These are phyloP conservation scores for Drosophila tristis DNA, from an alignment of 1,140 invertebrate species.

Conservation along the genomic window DNA sequence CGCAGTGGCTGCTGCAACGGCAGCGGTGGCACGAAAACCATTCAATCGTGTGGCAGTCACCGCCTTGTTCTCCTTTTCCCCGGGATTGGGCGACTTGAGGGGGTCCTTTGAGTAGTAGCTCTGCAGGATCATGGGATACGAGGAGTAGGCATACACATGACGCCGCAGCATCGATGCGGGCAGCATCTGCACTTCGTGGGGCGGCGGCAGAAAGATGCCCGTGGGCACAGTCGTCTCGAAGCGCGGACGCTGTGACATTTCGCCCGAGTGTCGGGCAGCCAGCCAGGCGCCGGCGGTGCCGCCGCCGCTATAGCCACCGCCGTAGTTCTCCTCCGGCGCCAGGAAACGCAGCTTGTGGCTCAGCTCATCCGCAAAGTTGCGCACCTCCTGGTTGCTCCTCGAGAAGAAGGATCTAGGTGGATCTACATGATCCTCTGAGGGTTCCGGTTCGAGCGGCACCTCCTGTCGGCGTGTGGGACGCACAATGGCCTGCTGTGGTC, in stretches of 20 bases:
- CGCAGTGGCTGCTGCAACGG: conserved; percentile 50
- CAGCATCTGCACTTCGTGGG: conserved; percentile 88
- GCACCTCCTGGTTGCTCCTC: conserved; percentile 66
- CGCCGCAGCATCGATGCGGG: conserved; percentile 70
- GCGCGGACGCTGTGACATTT: conserved; percentile 84
- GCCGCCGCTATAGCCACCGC: conserved; percentile 41
- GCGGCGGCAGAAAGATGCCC: conserved; percentile 91
- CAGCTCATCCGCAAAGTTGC: conserved; percentile 77
- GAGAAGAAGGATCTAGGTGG: conserved; percentile 59
- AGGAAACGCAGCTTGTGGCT: conserved; percentile 74
- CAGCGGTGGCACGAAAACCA: conserved; percentile 65
- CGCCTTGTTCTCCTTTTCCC: conserved; percentile 39
- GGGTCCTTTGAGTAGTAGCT: conserved; percentile 55
- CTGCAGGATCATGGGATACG: conserved; percentile 76
- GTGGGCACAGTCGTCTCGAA: conserved; percentile 92
- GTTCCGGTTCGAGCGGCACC: conserved; percentile 17
- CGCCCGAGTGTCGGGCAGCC: conserved; percentile 10
- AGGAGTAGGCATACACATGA: conserved; percentile 80
- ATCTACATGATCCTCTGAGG: conserved; percentile 19
- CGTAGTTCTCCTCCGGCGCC: conserved; percentile 71
- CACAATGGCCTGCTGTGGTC: conserved; percentile 85
- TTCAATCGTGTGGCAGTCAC: conserved; percentile 55
- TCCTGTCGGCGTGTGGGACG: conserved; percentile 84
- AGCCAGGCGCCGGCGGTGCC: conserved; percentile 51
- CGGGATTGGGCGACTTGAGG: no score